Evolutionary conservation across 2,888 invertebrate genomes (phyloP).

Genomic region (Mystacides longicornis): DNA sequence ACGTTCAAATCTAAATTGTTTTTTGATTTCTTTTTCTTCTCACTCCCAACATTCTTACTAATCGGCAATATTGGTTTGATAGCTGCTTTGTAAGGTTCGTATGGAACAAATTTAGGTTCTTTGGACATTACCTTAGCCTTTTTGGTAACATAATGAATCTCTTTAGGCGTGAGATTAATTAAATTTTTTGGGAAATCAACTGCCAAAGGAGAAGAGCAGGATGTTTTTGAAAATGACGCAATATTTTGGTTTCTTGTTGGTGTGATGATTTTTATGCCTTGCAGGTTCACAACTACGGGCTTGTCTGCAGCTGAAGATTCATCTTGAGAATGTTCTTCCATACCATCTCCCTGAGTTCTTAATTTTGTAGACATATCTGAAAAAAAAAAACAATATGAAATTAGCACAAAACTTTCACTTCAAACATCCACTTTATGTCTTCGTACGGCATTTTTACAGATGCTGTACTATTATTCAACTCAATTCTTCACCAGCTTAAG

Average conservation of each 20-base stretch:
- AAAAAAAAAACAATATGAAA: neutral
- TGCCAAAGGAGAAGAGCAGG: conserved; percentile 27
- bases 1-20: conserved; percentile 60
- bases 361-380: conserved; percentile 31
- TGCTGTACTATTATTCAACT: too few relatives aligned
- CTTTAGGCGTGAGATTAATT: conserved; percentile 55
- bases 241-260: conserved; percentile 16
- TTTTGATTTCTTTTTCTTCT: conserved; percentile 36
- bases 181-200: conserved; percentile 48
- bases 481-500: too few relatives aligned
- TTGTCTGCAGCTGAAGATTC: conserved; percentile 30
- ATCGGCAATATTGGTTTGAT: conserved; percentile 67
- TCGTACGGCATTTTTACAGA: too few relatives aligned
- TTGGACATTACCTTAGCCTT: conserved; percentile 48
- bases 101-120: conserved; percentile 79
- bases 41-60: conserved; percentile 36
- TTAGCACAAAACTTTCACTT: neutral
- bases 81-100: conserved; percentile 82
- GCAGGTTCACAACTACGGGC: neutral
- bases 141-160: conserved; percentile 51
- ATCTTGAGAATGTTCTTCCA: conserved; percentile 51
- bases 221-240: conserved; percentile 25
- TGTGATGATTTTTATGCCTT: neutral
- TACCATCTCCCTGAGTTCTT: conserved; percentile 70
- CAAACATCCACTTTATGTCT: neutral